Percentiles rank a stretch among this genome's conserved stretches.
Conservation (phyloP, 2,113 vertebrate species). For the Scomber japonicus region DNA sequence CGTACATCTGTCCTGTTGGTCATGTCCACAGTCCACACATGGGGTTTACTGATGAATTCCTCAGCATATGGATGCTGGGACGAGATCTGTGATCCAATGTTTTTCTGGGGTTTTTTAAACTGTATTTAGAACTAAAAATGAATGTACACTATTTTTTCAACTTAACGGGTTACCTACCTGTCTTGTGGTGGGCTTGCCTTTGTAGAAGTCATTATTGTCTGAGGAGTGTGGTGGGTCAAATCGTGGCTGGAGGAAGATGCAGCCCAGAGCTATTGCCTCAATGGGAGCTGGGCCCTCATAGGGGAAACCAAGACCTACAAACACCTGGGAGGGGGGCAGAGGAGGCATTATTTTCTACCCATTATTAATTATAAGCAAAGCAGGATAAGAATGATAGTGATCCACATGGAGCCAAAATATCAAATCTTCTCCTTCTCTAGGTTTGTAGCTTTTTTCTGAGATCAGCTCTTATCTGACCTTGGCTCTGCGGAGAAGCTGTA, state of each 20-base stretch:
- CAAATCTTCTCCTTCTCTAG: no score
- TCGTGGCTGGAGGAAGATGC: conserved; percentile 81
- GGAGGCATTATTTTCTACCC: background rate
- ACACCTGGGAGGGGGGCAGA: conserved; percentile 67
- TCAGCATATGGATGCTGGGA: conserved; percentile 84
- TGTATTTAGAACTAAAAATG: conserved; percentile 1
- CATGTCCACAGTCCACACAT: conserved; percentile 82
- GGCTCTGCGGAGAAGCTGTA: conserved; percentile 75
- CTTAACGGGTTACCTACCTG: conserved; percentile 52
- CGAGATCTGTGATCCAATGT: conserved; percentile 68
- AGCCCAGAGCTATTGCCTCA: conserved; percentile 80
- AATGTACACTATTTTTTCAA: background rate
- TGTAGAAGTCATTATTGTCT: conserved; percentile 80
- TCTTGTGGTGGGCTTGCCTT: conserved; percentile 82
- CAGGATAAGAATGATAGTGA: background rate
- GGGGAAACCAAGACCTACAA: conserved; percentile 84
- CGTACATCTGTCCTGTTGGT: conserved; percentile 74
- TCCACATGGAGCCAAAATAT: background rate
- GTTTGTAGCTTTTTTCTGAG: background rate
- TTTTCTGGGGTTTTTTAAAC: background rate
- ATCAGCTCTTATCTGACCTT: conserved; percentile 67
- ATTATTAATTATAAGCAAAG: background rate
- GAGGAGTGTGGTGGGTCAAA: conserved; percentile 78
- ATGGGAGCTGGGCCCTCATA: conserved; percentile 84
- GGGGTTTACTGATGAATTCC: conserved; percentile 78